Percentiles rank a stretch among this genome's conserved stretches.
phyloP scores from a whole-genome alignment of 2,797 vertebrate species.

The Crenichthys baileyi region DNA sequence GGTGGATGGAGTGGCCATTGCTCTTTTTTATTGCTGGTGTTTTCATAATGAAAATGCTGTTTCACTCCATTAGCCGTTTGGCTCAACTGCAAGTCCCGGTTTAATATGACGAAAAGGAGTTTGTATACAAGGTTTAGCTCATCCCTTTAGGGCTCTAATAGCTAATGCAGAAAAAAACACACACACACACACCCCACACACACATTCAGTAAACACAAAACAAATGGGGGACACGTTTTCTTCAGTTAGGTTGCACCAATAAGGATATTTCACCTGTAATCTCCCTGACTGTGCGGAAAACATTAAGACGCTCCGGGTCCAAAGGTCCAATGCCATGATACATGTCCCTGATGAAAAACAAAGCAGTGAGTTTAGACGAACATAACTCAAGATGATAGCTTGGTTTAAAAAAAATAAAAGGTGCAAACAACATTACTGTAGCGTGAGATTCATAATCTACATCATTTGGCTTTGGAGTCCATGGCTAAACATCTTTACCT shows the following conservation, averaged over 20 bases:
- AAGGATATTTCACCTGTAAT: conserved; percentile 89
- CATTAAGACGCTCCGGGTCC: conserved; percentile 92
- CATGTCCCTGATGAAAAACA: conserved; percentile 83
- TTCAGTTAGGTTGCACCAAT: conserved; percentile 33
- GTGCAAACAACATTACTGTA: no score
- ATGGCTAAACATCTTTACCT: background rate
- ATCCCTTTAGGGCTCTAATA: conserved; percentile 72
- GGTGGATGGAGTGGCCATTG: conserved; percentile 61
- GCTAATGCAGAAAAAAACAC: conserved; percentile 66
- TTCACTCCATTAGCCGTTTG: conserved; percentile 81
- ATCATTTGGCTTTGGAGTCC: no score
- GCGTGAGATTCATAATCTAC: no score
- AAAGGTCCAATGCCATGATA: conserved; percentile 93
- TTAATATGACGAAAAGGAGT: conserved; percentile 81
- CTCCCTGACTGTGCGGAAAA: conserved; percentile 94
- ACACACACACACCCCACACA: conserved; percentile 13
- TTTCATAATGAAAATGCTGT: conserved; percentile 83
- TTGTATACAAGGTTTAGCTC: conserved; percentile 68
- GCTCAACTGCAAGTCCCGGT: conserved; percentile 70
- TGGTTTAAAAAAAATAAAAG: background rate
- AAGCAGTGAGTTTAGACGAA: background rate
- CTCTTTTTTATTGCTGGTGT: conserved; percentile 77
- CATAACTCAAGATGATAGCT: background rate
- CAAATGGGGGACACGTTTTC: conserved; percentile 1
- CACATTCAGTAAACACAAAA: conserved; percentile 8